Percentiles rank a stretch among this genome's conserved stretches.
Evolutionary conservation across 2,113 vertebrate species (phyloP).

Genomic region (Chlorodrepanis virens): DNA sequence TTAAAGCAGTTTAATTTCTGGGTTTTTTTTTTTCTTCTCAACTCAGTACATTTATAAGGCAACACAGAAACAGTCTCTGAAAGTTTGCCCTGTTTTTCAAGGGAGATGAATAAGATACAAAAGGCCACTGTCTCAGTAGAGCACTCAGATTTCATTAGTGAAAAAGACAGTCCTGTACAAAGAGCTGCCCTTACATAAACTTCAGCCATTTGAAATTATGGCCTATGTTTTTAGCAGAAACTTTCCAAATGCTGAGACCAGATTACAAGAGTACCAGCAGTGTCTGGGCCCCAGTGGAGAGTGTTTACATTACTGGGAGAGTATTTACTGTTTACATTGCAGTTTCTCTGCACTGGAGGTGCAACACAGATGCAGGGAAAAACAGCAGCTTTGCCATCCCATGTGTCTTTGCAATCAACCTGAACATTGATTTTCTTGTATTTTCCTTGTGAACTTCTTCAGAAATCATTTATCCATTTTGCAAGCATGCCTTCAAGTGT

Average conservation of each 20-base stretch:
- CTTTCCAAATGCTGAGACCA: not conserved
- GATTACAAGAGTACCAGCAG: not conserved
- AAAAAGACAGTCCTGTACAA: not conserved
- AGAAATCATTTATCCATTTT: not conserved
- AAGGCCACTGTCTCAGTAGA: not conserved
- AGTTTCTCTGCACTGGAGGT: not conserved
- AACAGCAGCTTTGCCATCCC: not conserved
- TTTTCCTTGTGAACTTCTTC: slow-evolving; percentile 9
- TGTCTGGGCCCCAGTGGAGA: not conserved
- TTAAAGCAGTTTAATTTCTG: not conserved
- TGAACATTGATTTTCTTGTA: not conserved
- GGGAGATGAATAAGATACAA: not conserved
- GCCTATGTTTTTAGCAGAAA: not conserved
- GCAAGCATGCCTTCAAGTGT: not conserved
- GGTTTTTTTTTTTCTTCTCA: rapidly evolving
- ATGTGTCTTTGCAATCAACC: not conserved
- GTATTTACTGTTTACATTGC: not conserved
- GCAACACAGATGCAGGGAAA: not conserved
- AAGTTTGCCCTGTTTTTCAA: not conserved
- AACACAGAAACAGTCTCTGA: not conserved
- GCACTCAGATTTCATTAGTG: not conserved
- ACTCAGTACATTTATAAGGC: not conserved
- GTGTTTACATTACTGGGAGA: not conserved
- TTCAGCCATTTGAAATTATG: not conserved
- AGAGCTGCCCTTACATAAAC: not conserved